phyloP scores from a whole-genome alignment of 2,797 vertebrate genomes.

The Anableps anableps region DNA sequence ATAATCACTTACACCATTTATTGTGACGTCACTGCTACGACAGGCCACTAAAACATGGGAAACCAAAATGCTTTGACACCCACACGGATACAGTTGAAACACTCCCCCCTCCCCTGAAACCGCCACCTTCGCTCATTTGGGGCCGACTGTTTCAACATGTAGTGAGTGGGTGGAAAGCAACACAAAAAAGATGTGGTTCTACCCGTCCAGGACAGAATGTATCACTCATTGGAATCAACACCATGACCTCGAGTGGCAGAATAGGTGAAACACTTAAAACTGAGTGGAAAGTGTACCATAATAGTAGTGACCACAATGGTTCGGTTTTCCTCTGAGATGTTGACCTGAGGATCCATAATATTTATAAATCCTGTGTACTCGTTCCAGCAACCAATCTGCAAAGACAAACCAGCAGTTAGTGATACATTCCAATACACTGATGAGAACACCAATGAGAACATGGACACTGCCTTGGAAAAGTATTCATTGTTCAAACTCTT shows the following conservation, averaged over 20 bases:
- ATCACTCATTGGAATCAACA: conserved; percentile 85
- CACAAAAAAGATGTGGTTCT: conserved; percentile 87
- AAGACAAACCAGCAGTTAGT: conserved; percentile 69
- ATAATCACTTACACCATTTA: conserved; percentile 85
- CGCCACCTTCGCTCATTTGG: background rate
- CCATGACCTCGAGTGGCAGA: conserved; percentile 90
- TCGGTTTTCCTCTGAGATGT: conserved; percentile 97
- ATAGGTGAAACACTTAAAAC: conserved; percentile 87
- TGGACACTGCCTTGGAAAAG: background rate
- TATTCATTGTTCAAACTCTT: background rate
- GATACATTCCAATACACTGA: conserved; percentile 7
- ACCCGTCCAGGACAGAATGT: conserved; percentile 89
- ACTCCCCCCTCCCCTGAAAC: conserved; percentile 67
- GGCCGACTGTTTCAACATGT: conserved; percentile 86
- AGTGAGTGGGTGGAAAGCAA: conserved; percentile 89
- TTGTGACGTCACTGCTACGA: conserved; percentile 92
- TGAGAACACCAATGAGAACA: conserved; percentile 6
- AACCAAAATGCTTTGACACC: conserved; percentile 88
- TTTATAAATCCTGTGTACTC: conserved; percentile 97
- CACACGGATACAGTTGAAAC: conserved; percentile 89
- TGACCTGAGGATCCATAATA: conserved; percentile 91
- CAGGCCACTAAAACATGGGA: conserved; percentile 88
- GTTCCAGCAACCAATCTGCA: conserved; percentile 98
- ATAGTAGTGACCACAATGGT: conserved; percentile 99
- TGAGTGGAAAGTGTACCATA: conserved; percentile 94